A percentile compares a stretch with the other conserved stretches of the same genome.
Conservation (phyloP, 1,140 invertebrate genomes). For the Ridgeia piscesae region DNA sequence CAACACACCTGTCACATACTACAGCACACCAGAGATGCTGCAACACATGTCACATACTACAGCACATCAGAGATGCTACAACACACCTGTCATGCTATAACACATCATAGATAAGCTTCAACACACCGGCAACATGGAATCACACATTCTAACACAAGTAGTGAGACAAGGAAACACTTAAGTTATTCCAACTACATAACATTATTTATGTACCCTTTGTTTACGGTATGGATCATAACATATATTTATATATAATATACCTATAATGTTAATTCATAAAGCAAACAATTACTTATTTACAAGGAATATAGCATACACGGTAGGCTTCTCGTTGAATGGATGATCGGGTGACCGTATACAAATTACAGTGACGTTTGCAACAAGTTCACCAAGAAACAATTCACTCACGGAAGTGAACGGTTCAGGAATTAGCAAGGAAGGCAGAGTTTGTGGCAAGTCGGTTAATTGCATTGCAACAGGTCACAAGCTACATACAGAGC, state of each 20-base stretch:
- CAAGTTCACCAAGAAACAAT: neutral
- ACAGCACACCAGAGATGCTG: too few species aligned
- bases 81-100: too few species aligned
- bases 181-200: neutral
- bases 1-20: too few species aligned
- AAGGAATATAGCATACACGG: too few species aligned
- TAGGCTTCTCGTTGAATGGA: neutral
- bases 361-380: neutral
- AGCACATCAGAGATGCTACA: too few species aligned
- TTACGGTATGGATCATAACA: neutral
- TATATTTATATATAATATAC: too few species aligned
- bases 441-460: neutral
- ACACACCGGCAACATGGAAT: too few species aligned
- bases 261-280: too few species aligned
- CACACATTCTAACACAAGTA: too few species aligned
- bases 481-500: neutral
- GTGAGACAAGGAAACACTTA: neutral
- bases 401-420: neutral
- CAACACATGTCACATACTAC: too few species aligned
- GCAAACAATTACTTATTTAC: too few species aligned
- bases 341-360: neutral
- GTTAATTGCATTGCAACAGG: neutral
- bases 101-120: too few species aligned
- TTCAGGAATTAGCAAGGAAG: neutral
- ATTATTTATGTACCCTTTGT: neutral